phyloP scores from a whole-genome alignment of 1,140 invertebrate species.

The Drosophila mauritiana region DNA sequence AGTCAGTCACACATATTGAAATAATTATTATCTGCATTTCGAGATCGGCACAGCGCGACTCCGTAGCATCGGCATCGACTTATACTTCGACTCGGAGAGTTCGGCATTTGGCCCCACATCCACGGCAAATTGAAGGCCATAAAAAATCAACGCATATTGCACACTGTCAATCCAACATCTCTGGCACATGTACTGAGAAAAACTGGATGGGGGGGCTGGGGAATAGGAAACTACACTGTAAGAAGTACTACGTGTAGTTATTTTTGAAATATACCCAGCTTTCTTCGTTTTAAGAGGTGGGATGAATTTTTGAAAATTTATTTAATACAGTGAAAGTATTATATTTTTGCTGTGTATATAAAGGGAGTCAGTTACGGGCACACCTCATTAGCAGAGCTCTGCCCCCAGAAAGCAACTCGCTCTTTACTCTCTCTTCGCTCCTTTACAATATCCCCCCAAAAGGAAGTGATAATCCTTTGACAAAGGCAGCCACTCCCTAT shows the following conservation, averaged over 20 bases:
- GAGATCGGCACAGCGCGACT: slow-evolving; percentile 75
- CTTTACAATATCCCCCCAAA: slow-evolving; percentile 20
- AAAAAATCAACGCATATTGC: slow-evolving; percentile 84
- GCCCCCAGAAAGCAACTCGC: slow-evolving; percentile 6
- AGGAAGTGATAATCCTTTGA: slow-evolving; percentile 82
- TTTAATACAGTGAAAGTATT: too few species aligned
- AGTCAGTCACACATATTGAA: slow-evolving; percentile 84
- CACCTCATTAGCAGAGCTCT: slow-evolving; percentile 57
- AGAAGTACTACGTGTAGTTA: not conserved
- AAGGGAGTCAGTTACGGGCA: slow-evolving; percentile 31
- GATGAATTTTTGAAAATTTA: too few species aligned
- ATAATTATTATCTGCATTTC: slow-evolving; percentile 84
- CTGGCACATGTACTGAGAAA: slow-evolving; percentile 24
- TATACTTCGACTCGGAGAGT: slow-evolving; percentile 15
- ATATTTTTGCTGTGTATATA: not conserved
- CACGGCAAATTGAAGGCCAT: slow-evolving; percentile 80
- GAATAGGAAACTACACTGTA: not conserved
- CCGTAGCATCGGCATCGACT: slow-evolving; percentile 26
- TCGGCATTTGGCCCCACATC: slow-evolving; percentile 44
- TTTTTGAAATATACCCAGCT: too few species aligned
- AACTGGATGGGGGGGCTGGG: not conserved
- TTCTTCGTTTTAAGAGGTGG: too few species aligned
- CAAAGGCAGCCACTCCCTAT: slow-evolving; percentile 54
- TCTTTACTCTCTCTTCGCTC: not conserved
- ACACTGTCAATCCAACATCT: slow-evolving; percentile 71